Evolutionary conservation across 2,888 invertebrate genomes (phyloP), one percentile per base, ranked within the genome.

Genomic region (Rhingia campestris): DNA sequence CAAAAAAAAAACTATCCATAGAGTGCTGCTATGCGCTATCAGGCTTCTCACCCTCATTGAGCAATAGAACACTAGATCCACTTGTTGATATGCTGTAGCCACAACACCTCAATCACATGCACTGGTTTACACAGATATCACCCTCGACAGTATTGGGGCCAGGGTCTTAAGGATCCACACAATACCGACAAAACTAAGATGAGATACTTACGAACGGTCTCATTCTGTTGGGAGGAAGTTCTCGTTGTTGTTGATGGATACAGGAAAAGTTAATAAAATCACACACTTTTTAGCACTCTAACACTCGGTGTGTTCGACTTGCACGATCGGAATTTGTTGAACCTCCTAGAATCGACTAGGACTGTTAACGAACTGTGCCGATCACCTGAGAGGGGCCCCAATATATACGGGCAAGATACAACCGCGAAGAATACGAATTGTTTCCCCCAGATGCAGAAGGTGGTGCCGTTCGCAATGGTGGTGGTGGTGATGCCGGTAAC

Each of bases 271-370:
- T 84, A 85, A 88, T 86, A 86, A 88, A 88, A 58, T 73, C 73
- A 86, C 84, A 87, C 67, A 69, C 74, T 53, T 32, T 66, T 59
- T 81, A 77, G 56, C 86, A 86, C 84, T 81, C 81, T 53, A 79
- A 87, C 74, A 75, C 69, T 69, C 54, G 77, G 30, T 30, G 75
- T 67, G 35, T 76, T 75, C 43, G 47, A 67, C 59, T 73, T 69
- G 63, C 45, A 73, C 72, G 70, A 70, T 79, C 59, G 81, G 67
- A 76, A 64, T 74, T 82, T 75, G 89, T 89, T 91, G 88, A 91
- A 91, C 91, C 91, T 91, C 91, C 91, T 91, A 91, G 91, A 91
- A 89, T 88, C 89, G 90, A 89, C 91, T 91, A 91, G 91, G 91
- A 91, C 91, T 91, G 91, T 91, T 91, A 90, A 91, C 91, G 89